A percentile compares a stretch with the other conserved stretches of the same genome.
Conservation (phyloP, 2,797 vertebrate species). For the Squalus acanthias region DNA sequence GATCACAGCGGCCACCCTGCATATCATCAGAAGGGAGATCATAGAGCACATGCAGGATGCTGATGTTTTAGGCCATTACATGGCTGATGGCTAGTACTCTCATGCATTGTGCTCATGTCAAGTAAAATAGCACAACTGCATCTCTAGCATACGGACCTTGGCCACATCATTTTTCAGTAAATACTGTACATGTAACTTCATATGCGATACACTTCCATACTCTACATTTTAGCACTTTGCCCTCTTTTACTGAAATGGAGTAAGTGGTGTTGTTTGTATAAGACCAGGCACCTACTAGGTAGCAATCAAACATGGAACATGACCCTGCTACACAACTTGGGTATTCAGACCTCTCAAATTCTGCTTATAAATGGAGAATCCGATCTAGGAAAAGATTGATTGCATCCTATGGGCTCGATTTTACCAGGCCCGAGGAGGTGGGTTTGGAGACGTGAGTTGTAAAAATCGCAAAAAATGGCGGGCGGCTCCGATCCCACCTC, state of each 20-base stretch:
- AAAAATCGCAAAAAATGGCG: no score
- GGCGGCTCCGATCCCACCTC: no score
- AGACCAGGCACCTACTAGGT: not conserved
- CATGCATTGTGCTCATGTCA: not conserved
- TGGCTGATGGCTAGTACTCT: not conserved
- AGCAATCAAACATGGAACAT: not conserved
- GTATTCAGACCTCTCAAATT: not conserved
- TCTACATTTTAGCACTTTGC: not conserved
- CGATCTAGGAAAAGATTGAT: not conserved
- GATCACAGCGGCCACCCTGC: not conserved
- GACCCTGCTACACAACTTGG: not conserved
- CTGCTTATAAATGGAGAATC: not conserved
- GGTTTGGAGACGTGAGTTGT: no score
- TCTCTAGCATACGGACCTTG: not conserved
- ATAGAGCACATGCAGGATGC: not conserved
- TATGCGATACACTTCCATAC: not conserved
- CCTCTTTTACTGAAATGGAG: not conserved
- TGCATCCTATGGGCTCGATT: not conserved
- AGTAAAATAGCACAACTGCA: not conserved
- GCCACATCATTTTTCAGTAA: not conserved
- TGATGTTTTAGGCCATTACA: not conserved
- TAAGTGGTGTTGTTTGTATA: not conserved
- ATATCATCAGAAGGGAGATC: not conserved
- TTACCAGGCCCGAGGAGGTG: no score
- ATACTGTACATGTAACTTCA: not conserved